Conservation (phyloP, 53 echinoderm and acorn worm species). For the Henricia sp. region DNA sequence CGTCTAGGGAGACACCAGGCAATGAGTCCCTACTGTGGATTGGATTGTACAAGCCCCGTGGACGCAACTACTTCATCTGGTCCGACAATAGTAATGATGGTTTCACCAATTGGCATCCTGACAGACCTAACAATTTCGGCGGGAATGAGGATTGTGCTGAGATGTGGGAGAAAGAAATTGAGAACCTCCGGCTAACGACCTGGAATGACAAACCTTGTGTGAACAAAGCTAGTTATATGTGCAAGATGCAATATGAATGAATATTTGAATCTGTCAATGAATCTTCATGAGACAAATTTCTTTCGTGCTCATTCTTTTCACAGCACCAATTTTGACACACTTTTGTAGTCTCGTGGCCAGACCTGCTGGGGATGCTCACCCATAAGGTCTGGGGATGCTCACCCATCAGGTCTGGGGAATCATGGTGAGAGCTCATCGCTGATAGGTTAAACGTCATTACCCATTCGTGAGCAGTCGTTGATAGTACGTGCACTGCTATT, state of each 20-base stretch:
- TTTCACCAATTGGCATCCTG: constrained; percentile 52
- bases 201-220: constrained; percentile 59
- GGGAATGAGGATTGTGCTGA: constrained; percentile 56
- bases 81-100: constrained; percentile 39
- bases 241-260: constrained; percentile 65
- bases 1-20: constrained; percentile 18
- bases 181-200: constrained; percentile 34
- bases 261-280: neutral
- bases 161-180: constrained; percentile 55
- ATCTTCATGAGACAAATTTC: too few relatives aligned
- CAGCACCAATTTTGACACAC: too few relatives aligned
- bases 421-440: too few relatives aligned
- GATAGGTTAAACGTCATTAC: too few relatives aligned
- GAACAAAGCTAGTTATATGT: constrained; percentile 49
- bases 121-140: constrained; percentile 58
- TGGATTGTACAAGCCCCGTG: constrained; percentile 58
- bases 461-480: too few relatives aligned
- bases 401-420: too few relatives aligned
- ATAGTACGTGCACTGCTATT: too few relatives aligned
- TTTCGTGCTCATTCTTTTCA: too few relatives aligned
- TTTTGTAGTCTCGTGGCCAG: too few relatives aligned
- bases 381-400: too few relatives aligned
- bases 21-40: constrained; percentile 42
- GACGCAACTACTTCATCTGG: constrained; percentile 63
- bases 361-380: too few relatives aligned